Percentiles rank a stretch among this genome's conserved stretches.
phyloP scores from a whole-genome alignment of 2,888 invertebrate genomes.

The Cordilura impudica region DNA sequence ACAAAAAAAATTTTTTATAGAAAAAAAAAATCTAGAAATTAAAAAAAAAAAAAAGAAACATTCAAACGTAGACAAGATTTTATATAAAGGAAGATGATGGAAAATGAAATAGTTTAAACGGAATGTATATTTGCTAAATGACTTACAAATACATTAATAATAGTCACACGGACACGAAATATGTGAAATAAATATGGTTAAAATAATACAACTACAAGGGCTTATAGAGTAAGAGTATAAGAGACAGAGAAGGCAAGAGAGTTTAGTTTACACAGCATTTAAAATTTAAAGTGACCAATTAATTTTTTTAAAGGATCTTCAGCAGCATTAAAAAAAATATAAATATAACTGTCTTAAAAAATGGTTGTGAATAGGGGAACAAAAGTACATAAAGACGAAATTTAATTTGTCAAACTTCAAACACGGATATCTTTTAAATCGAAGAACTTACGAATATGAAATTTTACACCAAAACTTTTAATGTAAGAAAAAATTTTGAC shows the following conservation, averaged over 20 bases:
- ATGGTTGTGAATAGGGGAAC: too few relatives aligned
- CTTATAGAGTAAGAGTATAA: background rate
- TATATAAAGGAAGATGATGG: background rate
- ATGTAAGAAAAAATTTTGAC: too few relatives aligned
- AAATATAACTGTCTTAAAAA: too few relatives aligned
- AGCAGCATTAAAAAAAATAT: too few relatives aligned
- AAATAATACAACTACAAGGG: background rate
- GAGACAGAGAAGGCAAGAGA: background rate
- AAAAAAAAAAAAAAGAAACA: background rate
- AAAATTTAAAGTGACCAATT: background rate
- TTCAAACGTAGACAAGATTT: background rate
- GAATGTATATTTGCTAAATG: conserved; percentile 42
- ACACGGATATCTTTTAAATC: too few relatives aligned
- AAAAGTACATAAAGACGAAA: too few relatives aligned
- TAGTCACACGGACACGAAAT: conserved; percentile 16
- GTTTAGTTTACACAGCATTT: background rate
- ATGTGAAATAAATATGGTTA: conserved; percentile 41
- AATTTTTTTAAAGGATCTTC: too few relatives aligned
- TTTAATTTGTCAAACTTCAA: too few relatives aligned
- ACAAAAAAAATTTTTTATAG: background rate
- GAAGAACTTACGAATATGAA: too few relatives aligned
- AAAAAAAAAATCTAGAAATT: background rate
- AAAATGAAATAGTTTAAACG: conserved; percentile 22
- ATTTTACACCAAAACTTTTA: too few relatives aligned
- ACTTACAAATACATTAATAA: conserved; percentile 28